Percentiles rank a stretch among this genome's conserved stretches.
phyloP scores from a whole-genome alignment of 2,113 vertebrate species.

The Platanista minor region DNA sequence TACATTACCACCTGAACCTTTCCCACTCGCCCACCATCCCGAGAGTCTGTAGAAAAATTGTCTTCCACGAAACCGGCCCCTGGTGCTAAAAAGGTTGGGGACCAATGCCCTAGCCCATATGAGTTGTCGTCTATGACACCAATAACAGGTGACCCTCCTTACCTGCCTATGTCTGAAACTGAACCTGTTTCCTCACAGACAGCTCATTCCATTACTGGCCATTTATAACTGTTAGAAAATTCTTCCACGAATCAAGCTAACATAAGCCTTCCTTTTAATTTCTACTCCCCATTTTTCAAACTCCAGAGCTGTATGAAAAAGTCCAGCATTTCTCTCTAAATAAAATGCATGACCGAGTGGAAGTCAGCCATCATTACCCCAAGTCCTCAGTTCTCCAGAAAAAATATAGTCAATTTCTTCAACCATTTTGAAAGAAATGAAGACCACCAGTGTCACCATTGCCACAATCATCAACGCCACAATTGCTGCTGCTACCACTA shows the following conservation, averaged over 20 bases:
- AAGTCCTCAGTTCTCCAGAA: not conserved
- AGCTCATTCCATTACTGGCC: not conserved
- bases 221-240: not conserved
- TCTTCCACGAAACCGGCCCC: no score
- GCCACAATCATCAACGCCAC: not conserved
- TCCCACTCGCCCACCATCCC: no score
- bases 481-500: not conserved
- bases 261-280: not conserved
- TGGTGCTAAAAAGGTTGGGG: no score
- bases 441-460: not conserved
- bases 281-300: not conserved
- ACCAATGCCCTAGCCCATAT: no score
- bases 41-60: no score
- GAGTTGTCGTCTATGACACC: not conserved
- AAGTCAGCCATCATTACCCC: not conserved
- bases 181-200: not conserved
- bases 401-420: not conserved
- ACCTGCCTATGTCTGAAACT: not conserved
- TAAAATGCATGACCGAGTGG: not conserved
- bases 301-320: not conserved
- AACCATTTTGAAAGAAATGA: not conserved
- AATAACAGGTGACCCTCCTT: not conserved
- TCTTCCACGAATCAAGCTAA: not conserved
- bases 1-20: no score
- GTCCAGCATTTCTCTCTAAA: not conserved